Evolutionary conservation across 2,113 vertebrate species (phyloP).

Genomic region (Trinectes maculatus): DNA sequence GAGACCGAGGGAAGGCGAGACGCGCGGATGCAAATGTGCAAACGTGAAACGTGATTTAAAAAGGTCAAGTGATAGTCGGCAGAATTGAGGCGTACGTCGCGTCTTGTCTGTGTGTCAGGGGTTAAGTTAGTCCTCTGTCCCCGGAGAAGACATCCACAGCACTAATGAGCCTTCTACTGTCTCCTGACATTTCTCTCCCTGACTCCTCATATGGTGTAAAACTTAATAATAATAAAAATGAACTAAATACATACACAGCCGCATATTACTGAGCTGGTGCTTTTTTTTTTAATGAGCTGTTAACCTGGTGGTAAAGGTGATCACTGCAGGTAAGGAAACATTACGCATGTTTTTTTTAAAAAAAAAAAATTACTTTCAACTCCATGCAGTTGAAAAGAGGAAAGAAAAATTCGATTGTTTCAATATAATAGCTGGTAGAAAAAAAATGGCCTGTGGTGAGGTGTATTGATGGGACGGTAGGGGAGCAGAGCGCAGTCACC

Average conservation of each 20-base stretch:
- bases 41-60: constrained; percentile 1
- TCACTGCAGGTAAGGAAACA: not conserved
- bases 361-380: too few relatives aligned
- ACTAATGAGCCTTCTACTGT: constrained; percentile 35
- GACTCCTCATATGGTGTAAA: not conserved
- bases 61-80: not conserved
- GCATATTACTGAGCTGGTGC: not conserved
- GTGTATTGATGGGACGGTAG: constrained; percentile 26
- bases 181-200: not conserved
- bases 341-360: too few relatives aligned
- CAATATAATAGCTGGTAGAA: not conserved
- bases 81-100: not conserved
- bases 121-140: constrained; percentile 13
- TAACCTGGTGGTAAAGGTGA: constrained; percentile 19
- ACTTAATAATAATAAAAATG: not conserved
- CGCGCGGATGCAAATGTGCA: not conserved
- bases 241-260: too few relatives aligned
- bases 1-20: not conserved
- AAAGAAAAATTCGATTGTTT: too few relatives aligned
- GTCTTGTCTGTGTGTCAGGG: not conserved
- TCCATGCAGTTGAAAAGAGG: not conserved
- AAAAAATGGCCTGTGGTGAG: constrained; percentile 20
- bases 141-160: constrained; percentile 1
- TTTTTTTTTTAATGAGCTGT: constrained; percentile 23
- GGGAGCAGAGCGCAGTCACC: constrained; percentile 28